phyloP scores from a whole-genome alignment of 2,113 vertebrate species.

The Oriolus oriolus region DNA sequence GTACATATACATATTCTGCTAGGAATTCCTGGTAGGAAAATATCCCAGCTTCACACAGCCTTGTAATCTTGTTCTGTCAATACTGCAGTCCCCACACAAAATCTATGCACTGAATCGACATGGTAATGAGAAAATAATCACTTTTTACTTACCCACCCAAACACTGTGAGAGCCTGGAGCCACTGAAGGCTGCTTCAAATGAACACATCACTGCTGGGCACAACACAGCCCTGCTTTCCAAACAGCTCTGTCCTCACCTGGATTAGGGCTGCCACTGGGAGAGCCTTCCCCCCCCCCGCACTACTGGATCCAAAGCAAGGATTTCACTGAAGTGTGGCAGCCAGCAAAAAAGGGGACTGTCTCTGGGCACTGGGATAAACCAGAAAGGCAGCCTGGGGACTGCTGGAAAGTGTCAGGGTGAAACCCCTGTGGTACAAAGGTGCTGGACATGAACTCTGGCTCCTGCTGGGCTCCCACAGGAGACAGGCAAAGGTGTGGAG shows the following conservation, averaged over 20 bases:
- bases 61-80: not conserved
- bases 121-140: not conserved
- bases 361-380: not conserved
- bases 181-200: not conserved
- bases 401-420: not conserved
- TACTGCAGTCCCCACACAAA: not conserved
- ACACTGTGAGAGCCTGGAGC: not conserved
- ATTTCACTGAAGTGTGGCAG: not conserved
- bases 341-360: not conserved
- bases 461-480: not conserved
- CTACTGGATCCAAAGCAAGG: not conserved
- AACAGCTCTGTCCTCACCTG: not conserved
- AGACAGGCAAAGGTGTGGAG: not conserved
- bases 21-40: not conserved
- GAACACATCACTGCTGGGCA: not conserved
- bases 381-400: not conserved
- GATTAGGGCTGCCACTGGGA: not conserved
- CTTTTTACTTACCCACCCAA: not conserved
- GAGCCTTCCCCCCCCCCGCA: not conserved
- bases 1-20: not conserved
- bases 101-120: not conserved
- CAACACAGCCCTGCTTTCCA: not conserved
- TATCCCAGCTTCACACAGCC: not conserved
- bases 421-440: not conserved
- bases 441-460: not conserved